Evolutionary conservation across 2,888 invertebrate species (phyloP).

Genomic region (Poecilus cupreus): DNA sequence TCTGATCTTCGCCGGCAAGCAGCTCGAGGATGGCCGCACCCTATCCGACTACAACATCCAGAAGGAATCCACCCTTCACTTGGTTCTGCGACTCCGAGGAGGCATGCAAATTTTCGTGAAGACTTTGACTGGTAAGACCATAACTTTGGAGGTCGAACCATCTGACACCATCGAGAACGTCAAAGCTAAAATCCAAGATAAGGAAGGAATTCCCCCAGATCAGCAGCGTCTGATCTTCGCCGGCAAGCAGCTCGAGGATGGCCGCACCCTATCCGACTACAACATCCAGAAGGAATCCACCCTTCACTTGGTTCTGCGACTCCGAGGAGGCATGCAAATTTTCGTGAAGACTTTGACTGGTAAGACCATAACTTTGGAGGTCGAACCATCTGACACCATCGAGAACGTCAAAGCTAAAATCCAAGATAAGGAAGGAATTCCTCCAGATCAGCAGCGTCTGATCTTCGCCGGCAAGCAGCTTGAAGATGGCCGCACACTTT

Average conservation of each 20-base stretch:
- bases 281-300: slow-evolving; percentile 95
- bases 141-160: slow-evolving; percentile 72
- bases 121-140: slow-evolving; percentile 68
- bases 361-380: slow-evolving; percentile 76
- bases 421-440: slow-evolving; percentile 76
- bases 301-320: slow-evolving; percentile 92
- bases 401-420: slow-evolving; percentile 80
- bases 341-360: slow-evolving; percentile 75
- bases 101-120: slow-evolving; percentile 81
- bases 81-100: slow-evolving; percentile 78
- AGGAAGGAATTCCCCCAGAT: slow-evolving; percentile 93
- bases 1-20: slow-evolving; percentile 80
- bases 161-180: slow-evolving; percentile 79
- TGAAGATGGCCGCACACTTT: slow-evolving; percentile 81
- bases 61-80: slow-evolving; percentile 78
- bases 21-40: slow-evolving; percentile 81
- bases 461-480: slow-evolving; percentile 83
- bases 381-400: slow-evolving; percentile 80
- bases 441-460: slow-evolving; percentile 77
- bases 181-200: slow-evolving; percentile 80
- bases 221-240: slow-evolving; percentile 93
- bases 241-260: slow-evolving; percentile 94
- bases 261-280: slow-evolving; percentile 86
- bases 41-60: slow-evolving; percentile 82
- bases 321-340: slow-evolving; percentile 79